A percentile compares a stretch with the other conserved stretches of the same genome.
Evolutionary conservation across 2,888 invertebrate genomes (phyloP).

Genomic region (Melanotus villosus): DNA sequence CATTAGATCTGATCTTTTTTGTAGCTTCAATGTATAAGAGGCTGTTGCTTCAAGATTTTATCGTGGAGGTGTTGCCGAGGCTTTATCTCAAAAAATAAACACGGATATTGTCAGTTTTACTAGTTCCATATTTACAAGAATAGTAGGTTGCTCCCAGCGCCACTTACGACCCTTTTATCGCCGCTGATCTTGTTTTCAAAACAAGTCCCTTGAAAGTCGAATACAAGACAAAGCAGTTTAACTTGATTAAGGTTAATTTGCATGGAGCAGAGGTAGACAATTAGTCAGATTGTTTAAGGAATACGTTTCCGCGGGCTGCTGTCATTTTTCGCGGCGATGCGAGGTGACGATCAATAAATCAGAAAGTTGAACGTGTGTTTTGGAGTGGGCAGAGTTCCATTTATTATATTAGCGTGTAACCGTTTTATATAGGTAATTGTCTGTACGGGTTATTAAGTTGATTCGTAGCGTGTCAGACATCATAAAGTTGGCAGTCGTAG

Average conservation of each 20-base stretch:
- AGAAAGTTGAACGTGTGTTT: constrained; percentile 45
- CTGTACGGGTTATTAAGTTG: constrained; percentile 52
- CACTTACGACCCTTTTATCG: constrained; percentile 46
- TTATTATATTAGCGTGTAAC: constrained; percentile 45
- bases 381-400: constrained; percentile 35
- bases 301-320: constrained; percentile 44
- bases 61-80: not conserved
- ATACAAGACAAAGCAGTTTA: constrained; percentile 58
- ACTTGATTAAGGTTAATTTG: constrained; percentile 60
- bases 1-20: too few species aligned
- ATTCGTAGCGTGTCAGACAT: constrained; percentile 52
- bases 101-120: constrained; percentile 16
- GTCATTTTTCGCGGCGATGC: constrained; percentile 43
- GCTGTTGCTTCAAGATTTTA: too few species aligned
- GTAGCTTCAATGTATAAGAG: too few species aligned
- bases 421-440: constrained; percentile 52
- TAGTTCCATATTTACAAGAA: constrained; percentile 40
- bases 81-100: constrained; percentile 16
- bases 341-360: constrained; percentile 48
- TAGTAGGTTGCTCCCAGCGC: constrained; percentile 32
- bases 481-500: constrained; percentile 53
- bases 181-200: constrained; percentile 43
- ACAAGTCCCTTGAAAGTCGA: constrained; percentile 46
- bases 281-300: constrained; percentile 59
- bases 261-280: constrained; percentile 60